Evolutionary conservation across 1,140 invertebrate species (phyloP).

Genomic region (Dendroctonus ponderosae): DNA sequence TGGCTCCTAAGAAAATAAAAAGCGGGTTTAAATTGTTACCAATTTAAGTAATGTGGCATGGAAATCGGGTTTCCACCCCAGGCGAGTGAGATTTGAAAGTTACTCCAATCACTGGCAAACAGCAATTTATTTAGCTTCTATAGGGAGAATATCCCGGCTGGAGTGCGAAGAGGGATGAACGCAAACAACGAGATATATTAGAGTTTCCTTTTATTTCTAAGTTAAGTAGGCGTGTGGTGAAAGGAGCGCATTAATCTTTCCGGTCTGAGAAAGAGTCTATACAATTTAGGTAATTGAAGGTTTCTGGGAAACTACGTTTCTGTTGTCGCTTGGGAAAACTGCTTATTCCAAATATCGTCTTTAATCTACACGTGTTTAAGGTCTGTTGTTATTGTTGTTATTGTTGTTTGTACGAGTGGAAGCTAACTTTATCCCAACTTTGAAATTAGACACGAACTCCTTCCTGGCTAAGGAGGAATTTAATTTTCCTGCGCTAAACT

Average conservation of each 20-base stretch:
- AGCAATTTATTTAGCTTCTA: slow-evolving; percentile 14
- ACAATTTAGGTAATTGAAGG: slow-evolving; percentile 16
- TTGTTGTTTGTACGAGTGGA: too few species aligned
- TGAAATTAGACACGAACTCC: too few species aligned
- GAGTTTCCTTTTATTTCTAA: slow-evolving; percentile 13
- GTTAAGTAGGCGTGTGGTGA: slow-evolving; percentile 16
- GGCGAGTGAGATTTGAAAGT: slow-evolving; percentile 8
- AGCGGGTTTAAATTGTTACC: neutral
- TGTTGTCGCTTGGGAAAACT: too few species aligned
- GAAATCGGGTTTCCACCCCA: neutral
- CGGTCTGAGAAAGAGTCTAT: slow-evolving; percentile 3
- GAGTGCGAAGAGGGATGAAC: slow-evolving; percentile 10
- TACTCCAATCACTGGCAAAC: slow-evolving; percentile 19
- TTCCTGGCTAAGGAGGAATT: too few species aligned
- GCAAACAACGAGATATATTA: slow-evolving; percentile 10
- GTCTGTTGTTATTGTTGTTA: too few species aligned
- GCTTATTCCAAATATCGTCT: too few species aligned
- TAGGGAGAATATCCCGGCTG: neutral
- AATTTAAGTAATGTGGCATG: slow-evolving; percentile 12
- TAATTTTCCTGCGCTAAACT: too few species aligned
- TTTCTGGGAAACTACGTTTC: neutral
- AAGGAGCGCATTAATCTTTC: slow-evolving; percentile 18
- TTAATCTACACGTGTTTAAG: too few species aligned
- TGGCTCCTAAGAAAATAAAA: slow-evolving; percentile 2
- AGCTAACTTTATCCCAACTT: too few species aligned